Evolutionary conservation across 1,140 invertebrate genomes (phyloP).

Genomic region (Harlomillsia oculata): DNA sequence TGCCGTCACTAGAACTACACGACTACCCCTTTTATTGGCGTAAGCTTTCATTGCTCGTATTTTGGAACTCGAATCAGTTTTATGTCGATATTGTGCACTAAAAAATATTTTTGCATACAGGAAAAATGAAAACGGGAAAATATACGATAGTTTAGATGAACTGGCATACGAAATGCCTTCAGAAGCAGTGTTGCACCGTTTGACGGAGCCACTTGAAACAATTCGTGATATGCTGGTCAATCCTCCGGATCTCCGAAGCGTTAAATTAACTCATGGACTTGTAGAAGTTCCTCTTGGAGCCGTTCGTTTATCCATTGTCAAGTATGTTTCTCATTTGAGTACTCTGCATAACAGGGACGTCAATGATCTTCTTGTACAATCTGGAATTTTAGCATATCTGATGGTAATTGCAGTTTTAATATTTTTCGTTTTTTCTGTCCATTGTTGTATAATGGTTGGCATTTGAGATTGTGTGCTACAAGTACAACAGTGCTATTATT

Average conservation of each 20-base stretch:
- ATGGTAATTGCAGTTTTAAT: neutral
- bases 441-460: neutral
- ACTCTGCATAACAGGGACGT: neutral
- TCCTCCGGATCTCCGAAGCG: slow-evolving; percentile 1
- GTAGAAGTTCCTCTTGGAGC: slow-evolving; percentile 22
- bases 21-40: slow-evolving; percentile 12
- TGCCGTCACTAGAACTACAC: slow-evolving; percentile 24
- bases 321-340: slow-evolving; percentile 27
- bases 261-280: slow-evolving; percentile 19
- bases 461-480: neutral
- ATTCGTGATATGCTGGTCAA: neutral
- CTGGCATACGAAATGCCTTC: neutral
- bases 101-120: neutral
- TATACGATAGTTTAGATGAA: neutral
- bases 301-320: slow-evolving; percentile 23
- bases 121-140: neutral
- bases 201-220: neutral
- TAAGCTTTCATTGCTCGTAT: neutral
- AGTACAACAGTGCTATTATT: too few species aligned
- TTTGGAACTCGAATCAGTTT: neutral
- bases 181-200: neutral
- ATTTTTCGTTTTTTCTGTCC: neutral
- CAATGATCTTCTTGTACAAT: neutral
- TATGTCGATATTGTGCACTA: neutral
- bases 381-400: slow-evolving; percentile 1